Conservation (phyloP, 1,140 invertebrate genomes). For the Maconellicoccus hirsutus region DNA sequence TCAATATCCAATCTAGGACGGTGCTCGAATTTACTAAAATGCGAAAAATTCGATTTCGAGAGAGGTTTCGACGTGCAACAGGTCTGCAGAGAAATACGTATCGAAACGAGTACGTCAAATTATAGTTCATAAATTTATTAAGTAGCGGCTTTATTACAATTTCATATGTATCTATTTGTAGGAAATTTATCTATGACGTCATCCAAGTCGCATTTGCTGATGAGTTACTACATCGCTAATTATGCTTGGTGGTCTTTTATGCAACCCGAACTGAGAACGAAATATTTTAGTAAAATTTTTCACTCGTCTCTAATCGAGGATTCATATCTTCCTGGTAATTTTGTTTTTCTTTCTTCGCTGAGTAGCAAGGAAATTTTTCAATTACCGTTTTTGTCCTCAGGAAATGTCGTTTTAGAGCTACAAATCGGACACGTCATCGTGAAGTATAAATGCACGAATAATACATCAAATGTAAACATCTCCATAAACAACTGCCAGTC, state of each 20-base stretch:
- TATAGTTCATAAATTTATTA: too few species aligned
- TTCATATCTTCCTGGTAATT: not conserved
- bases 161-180: not conserved
- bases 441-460: not conserved
- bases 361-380: not conserved
- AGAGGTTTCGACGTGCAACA: not conserved
- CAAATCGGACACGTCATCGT: not conserved
- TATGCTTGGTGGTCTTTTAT: not conserved
- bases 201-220: not conserved
- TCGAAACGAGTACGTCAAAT: not conserved
- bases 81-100: not conserved
- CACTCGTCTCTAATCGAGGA: not conserved
- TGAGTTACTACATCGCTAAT: not conserved
- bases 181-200: not conserved
- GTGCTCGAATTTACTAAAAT: not conserved
- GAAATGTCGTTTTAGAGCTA: not conserved
- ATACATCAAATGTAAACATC: not conserved
- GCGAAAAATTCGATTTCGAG: constrained; percentile 5
- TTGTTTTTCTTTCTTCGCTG: not conserved
- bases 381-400: not conserved
- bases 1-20: not conserved
- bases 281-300: constrained; percentile 12
- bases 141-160: not conserved
- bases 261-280: not conserved
- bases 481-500: not conserved